Evolutionary conservation across 2,888 invertebrate species (phyloP).

Genomic region (Aromia moschata): DNA sequence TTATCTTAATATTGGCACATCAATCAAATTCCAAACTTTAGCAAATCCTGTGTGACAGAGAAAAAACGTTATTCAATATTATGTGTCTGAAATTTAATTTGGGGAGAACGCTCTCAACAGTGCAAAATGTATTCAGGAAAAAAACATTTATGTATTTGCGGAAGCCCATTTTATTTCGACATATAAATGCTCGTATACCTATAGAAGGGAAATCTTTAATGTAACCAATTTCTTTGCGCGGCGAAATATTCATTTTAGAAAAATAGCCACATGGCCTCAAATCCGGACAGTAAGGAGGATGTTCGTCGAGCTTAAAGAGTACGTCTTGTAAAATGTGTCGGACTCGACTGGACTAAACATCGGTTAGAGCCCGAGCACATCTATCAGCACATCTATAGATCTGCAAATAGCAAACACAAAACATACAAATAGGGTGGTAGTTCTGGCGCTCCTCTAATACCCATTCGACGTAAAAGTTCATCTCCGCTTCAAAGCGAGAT

Average conservation of each 20-base stretch:
- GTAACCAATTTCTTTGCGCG: too few species aligned
- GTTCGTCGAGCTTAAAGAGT: too few species aligned
- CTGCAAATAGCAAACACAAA: slow-evolving; percentile 1
- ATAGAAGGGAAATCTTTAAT: too few species aligned
- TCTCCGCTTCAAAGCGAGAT: not conserved
- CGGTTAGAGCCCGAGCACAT: not conserved
- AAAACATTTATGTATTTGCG: too few species aligned
- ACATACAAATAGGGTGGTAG: not conserved
- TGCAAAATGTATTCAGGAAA: too few species aligned
- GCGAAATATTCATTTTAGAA: too few species aligned
- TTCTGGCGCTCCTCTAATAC: slow-evolving; percentile 1
- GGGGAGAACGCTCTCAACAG: not conserved
- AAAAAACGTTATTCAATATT: slow-evolving; percentile 12
- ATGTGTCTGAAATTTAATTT: not conserved
- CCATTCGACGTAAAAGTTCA: not conserved
- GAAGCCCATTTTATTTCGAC: too few species aligned
- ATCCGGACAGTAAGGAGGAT: too few species aligned
- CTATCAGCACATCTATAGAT: not conserved
- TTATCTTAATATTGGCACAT: slow-evolving; percentile 13
- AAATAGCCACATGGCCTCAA: too few species aligned
- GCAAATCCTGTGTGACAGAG: slow-evolving; percentile 10
- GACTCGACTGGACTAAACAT: not conserved
- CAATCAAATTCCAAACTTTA: slow-evolving; percentile 19
- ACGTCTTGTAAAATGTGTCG: not conserved
- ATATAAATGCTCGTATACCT: too few species aligned